Conservation (phyloP, 2,797 vertebrate genomes). For the Hydrophis major region DNA sequence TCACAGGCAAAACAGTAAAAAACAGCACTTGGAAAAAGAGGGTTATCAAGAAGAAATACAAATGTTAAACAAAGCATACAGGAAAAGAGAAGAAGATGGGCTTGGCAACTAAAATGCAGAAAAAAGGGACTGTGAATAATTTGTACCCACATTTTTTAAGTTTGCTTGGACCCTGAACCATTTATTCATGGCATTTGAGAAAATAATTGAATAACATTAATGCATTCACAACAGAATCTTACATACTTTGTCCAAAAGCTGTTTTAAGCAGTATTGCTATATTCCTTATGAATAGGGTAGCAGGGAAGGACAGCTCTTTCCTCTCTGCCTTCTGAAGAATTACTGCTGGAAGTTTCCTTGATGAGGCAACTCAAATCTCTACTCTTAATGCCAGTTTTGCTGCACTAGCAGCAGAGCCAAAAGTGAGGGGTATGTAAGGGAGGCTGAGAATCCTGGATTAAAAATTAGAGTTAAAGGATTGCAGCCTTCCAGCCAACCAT, state of each 20-base stretch:
- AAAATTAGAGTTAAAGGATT: background rate
- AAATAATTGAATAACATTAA: background rate
- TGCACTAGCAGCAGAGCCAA: background rate
- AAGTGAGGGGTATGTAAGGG: background rate
- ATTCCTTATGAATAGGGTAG: background rate
- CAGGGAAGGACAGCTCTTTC: background rate
- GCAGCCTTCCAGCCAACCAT: background rate
- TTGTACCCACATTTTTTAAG: background rate
- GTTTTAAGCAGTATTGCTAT: background rate
- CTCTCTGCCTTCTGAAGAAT: background rate
- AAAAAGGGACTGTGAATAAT: background rate
- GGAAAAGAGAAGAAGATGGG: conserved; percentile 72
- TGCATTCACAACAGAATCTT: background rate
- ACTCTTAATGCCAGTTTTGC: background rate
- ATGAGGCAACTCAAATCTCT: background rate
- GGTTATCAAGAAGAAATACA: conserved; percentile 96
- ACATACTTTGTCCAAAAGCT: background rate
- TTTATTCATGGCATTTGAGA: background rate
- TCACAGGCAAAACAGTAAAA: conserved; percentile 89
- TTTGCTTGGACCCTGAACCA: background rate
- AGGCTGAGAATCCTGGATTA: background rate
- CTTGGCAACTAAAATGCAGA: background rate
- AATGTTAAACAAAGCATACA: conserved; percentile 89
- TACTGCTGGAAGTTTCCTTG: background rate
- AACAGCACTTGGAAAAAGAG: conserved; percentile 77